A percentile compares a stretch with the other conserved stretches of the same genome.
Conservation (phyloP, 1,140 invertebrate genomes). For the Drosophila nigrodunni region DNA sequence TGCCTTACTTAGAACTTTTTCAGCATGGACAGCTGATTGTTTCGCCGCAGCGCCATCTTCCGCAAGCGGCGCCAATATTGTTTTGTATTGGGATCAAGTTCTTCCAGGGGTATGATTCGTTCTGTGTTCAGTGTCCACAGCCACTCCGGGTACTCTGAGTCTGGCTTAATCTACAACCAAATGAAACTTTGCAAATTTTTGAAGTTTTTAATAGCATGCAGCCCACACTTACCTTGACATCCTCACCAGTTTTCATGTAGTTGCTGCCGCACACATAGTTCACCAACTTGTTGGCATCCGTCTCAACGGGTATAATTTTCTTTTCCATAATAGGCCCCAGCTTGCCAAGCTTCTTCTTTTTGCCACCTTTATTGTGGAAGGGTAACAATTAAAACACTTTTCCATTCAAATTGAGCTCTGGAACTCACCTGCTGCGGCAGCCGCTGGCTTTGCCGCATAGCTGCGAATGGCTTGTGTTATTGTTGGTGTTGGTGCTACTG, state of each 20-base stretch:
- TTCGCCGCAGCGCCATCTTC: slow-evolving; percentile 87
- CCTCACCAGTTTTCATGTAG: slow-evolving; percentile 91
- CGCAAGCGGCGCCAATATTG: slow-evolving; percentile 92
- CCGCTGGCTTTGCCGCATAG: slow-evolving; percentile 70
- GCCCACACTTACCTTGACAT: slow-evolving; percentile 87
- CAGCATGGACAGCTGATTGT: slow-evolving; percentile 87
- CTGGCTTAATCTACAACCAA: slow-evolving; percentile 88
- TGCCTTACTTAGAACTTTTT: slow-evolving; percentile 85
- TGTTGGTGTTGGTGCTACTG: slow-evolving; percentile 30
- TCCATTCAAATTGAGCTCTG: background rate
- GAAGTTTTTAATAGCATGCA: background rate
- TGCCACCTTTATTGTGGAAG: slow-evolving; percentile 49
- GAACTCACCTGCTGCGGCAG: slow-evolving; percentile 49
- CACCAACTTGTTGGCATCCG: slow-evolving; percentile 91
- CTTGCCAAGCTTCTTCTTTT: slow-evolving; percentile 88
- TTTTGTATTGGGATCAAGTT: slow-evolving; percentile 92
- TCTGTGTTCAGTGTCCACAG: slow-evolving; percentile 91
- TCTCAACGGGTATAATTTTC: slow-evolving; percentile 92
- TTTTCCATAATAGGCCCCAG: slow-evolving; percentile 88
- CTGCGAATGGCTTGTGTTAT: slow-evolving; percentile 38
- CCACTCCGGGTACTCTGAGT: slow-evolving; percentile 97
- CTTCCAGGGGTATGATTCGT: slow-evolving; percentile 87
- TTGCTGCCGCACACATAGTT: slow-evolving; percentile 95
- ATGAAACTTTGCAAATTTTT: background rate
- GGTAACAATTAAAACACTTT: background rate